Base-by-base conservation (phyloP, 2,113 vertebrate species). In the Cygnus atratus region DNA sequence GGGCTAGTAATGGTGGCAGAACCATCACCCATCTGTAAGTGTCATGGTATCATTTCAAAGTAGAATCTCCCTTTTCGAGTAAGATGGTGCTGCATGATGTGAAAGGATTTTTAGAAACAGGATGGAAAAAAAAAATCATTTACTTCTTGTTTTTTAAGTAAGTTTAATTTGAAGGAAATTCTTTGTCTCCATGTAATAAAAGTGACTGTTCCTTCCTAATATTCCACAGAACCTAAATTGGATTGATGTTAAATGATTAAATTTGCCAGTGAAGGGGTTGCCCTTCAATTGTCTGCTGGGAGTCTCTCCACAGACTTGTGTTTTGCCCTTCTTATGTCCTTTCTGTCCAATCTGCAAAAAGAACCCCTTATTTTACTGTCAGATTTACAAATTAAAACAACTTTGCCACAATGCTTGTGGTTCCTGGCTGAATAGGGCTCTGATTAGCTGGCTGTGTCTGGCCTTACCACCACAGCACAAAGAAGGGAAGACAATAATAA, bases 311-410 rank as follows among this genome's bases (percentile, higher is more conserved):
- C 55, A 75, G n/a, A 46, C 54, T 84, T 22, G 0, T 29, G 22
- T 78, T 93, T 95, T 89, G 28, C 48, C 88, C 39, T 94, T 94
- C 52, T 84, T 39, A 57, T 24, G 31, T 82, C 39, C 62, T 91
- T 96, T 87, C 41, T 85, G 73, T 63, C 70, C 62, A 79, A 31
- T 29, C 3, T 50, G 39, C 9, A 84, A 87, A 62, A 81, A 68
- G 43, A 0, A 1, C 0, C 0, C 43, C 7, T 75, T 89, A 75
- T 91, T 88, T 83, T 79, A 76, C 65, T 65, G 31, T 79, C 62
- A 90, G 50, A 85, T 73, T 76, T 84, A 81, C n/a, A 76, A 94
- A 93, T 94, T 92, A 87, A 88, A 24, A 21, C 41, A 86, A 43
- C 39, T 39, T 78, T 48, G 3, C 55, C 16, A 68, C 54, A 62